Percentiles rank a stretch among this genome's conserved stretches.
phyloP scores from a whole-genome alignment of 1,140 invertebrate species.

The Philotrypesis tridentata region DNA sequence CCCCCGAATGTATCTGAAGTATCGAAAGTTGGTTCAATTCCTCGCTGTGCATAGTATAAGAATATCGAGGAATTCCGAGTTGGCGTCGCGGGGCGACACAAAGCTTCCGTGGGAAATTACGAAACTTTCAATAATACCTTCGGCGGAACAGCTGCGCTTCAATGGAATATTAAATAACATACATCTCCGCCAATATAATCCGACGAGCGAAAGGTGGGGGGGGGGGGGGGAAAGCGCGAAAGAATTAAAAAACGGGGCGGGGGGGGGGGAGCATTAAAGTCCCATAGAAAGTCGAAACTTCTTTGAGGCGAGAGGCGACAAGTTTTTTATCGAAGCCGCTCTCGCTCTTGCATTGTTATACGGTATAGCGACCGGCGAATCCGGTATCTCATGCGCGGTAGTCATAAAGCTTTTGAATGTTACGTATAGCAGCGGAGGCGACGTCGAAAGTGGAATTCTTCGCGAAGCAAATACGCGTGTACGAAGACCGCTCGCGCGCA shows the following conservation, averaged over 20 bases:
- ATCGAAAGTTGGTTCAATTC: no score
- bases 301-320: neutral
- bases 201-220: neutral
- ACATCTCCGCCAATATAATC: neutral
- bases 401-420: constrained; percentile 32
- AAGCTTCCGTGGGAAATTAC: neutral
- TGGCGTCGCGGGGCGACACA: no score
- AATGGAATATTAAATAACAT: constrained; percentile 19
- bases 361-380: neutral
- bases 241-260: neutral
- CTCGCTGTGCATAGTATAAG: no score
- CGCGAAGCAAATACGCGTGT: constrained; percentile 29
- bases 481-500: neutral
- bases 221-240: neutral
- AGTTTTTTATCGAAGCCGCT: constrained; percentile 26
- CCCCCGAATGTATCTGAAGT: no score
- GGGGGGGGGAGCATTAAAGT: neutral
- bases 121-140: constrained; percentile 25
- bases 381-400: neutral
- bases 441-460: constrained; percentile 18
- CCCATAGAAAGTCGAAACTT: constrained; percentile 28
- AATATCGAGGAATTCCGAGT: no score
- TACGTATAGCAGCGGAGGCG: neutral
- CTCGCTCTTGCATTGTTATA: constrained; percentile 14
- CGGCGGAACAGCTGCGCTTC: neutral